Percentiles rank a stretch among this genome's conserved stretches.
Conservation (phyloP, 2,797 vertebrate genomes). For the Sylvia borin region DNA sequence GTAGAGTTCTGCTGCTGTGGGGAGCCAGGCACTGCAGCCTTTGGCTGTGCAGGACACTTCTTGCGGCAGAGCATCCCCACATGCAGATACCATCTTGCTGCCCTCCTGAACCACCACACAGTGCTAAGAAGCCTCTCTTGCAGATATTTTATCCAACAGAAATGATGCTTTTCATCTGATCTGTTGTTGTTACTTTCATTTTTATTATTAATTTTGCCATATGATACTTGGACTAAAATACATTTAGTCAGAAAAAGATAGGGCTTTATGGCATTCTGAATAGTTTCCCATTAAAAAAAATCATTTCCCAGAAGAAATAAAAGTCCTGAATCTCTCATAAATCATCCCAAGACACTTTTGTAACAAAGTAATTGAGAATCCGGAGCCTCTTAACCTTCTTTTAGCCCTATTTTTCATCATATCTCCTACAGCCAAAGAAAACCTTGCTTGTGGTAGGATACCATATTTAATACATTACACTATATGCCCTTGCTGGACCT, state of each 20-base stretch:
- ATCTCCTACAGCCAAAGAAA: slow-evolving; percentile 6
- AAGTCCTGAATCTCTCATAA: slow-evolving; percentile 31
- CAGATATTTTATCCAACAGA: not conserved
- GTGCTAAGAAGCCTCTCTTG: not conserved
- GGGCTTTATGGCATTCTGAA: not conserved
- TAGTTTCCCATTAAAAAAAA: slow-evolving; percentile 1
- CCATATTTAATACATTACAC: slow-evolving; percentile 25
- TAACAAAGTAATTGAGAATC: slow-evolving; percentile 54
- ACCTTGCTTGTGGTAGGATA: not conserved
- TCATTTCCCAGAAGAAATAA: slow-evolving; percentile 36
- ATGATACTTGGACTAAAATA: not conserved
- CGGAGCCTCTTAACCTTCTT: slow-evolving; percentile 55
- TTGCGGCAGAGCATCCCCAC: not conserved
- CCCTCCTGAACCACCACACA: not conserved
- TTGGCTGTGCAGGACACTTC: fast-evolving
- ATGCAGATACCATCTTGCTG: not conserved
- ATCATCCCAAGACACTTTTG: slow-evolving; percentile 51
- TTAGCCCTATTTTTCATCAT: slow-evolving; percentile 43
- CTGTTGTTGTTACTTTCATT: not conserved
- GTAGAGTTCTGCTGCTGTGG: fast-evolving
- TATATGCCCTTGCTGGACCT: slow-evolving; percentile 17
- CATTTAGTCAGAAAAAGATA: not conserved
- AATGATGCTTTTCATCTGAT: not conserved
- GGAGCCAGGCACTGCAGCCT: not conserved
- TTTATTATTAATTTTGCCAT: not conserved